These are phyloP conservation scores for Butorides virescens DNA, from an alignment of 2,113 vertebrate genomes.

Conservation along the genomic window DNA sequence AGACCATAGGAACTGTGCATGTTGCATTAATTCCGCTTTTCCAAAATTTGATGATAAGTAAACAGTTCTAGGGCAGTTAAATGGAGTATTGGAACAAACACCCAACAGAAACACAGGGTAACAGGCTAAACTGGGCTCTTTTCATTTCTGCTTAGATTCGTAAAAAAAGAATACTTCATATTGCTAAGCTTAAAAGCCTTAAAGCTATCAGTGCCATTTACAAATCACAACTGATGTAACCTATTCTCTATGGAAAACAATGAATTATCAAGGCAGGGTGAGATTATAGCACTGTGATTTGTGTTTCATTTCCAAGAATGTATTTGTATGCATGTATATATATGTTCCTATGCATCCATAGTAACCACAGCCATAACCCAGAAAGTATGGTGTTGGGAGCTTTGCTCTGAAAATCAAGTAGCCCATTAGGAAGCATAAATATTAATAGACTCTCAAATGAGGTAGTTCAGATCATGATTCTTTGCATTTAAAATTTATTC, in stretches of 20 bases:
- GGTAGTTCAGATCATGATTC: constrained; percentile 56
- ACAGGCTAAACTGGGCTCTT: neutral
- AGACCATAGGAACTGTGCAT: neutral
- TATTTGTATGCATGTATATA: neutral
- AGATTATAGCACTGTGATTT: neutral
- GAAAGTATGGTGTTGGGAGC: neutral
- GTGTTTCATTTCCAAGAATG: neutral
- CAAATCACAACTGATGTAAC: neutral
- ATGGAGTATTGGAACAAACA: neutral
- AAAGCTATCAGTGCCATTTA: neutral
- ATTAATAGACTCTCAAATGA: constrained; percentile 63
- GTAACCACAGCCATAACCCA: constrained; percentile 20
- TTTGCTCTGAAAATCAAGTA: constrained; percentile 58
- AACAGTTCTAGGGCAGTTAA: neutral
- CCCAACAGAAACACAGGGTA: neutral
- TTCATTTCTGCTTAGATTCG: neutral
- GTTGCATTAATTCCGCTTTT: neutral
- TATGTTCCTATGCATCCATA: neutral
- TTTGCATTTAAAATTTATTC: constrained; percentile 61
- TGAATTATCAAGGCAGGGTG: neutral
- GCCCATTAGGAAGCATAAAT: constrained; percentile 62
- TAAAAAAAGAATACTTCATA: neutral
- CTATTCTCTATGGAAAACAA: neutral
- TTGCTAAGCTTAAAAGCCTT: neutral
- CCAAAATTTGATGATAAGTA: neutral